Base-by-base conservation (phyloP, 2,113 vertebrate species). In the Rattus rattus region DNA sequence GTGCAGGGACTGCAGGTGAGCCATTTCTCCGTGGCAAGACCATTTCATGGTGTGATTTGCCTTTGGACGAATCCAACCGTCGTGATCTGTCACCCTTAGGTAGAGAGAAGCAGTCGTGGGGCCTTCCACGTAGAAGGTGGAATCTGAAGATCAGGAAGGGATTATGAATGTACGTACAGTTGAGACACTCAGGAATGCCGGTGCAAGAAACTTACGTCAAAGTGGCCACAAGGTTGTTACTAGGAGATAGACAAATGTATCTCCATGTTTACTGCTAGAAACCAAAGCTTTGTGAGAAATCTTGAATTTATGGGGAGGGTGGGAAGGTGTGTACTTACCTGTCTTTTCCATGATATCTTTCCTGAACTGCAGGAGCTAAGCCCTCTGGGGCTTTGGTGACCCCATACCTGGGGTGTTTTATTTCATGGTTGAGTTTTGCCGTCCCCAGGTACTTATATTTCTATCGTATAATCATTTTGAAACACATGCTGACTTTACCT, bases 211-310 rank as follows among this genome's bases (percentile, higher is more conserved):
- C 95, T 97, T 8, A 84, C 94, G 97, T 98, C 97, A 97, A 98
- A 97, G 97, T 93, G 97, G 96, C 98, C 95, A 95, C 97, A 76
- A 59, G 96, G 98, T 97, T 98, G 97, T 98, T 96, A 54, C 6
- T 80, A 98, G 98, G 98, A 98, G 98, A 99, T 98, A 17, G 96
- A 98, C 98, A 98, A 99, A 99, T 99, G 98, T 99, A 99, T 98
- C 96, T 97, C 97, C 98, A 97, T 98, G 98, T 99, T 99, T 99
- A 99, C 98, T 98, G 98, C 98, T 99, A 99, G 98, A 98, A 98
- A 99, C 98, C 98, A 99, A 99, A 99, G 98, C 88, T 97, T 97
- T 47, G 97, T 98, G 98, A 97, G 94, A 97, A 98, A 98, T 97
- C 88, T 96, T 92, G 98, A 97, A 91, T 98, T 98, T 98, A 97